Base-by-base conservation (phyloP, 2,113 vertebrate genomes). In the Leucoraja erinaceus region DNA sequence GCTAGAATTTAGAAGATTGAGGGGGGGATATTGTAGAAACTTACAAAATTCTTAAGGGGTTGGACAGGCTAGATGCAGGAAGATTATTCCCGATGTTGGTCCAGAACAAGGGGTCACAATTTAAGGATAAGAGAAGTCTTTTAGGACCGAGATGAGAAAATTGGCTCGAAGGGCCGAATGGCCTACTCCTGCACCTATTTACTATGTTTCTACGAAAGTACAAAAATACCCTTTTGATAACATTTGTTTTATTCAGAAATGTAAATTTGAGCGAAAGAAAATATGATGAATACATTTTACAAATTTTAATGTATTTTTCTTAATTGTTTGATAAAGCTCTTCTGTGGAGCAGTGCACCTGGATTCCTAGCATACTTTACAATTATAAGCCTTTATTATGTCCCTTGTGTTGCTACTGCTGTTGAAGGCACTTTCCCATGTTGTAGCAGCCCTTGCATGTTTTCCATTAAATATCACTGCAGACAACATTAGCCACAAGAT, bases 321-420 rank as follows among this genome's bases (percentile, higher is more conserved):
- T 47, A 54, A 47, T 91, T 72, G 68, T 54, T 33, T 6, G 90
- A 91, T 91, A 74, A 91, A 66, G 3, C 72, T 74, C 33, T 54
- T 91, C 33, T 74, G 68, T 54, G 14, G 33, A 70, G 66, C 90
- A 91, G 90, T 5, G 9, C n/a, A 54, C 90, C 90, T 74, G 68
- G 72, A 91, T 91, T 72, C 90, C 90, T 54, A 31, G 22, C 33
- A 91, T 91, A 91, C 33, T 91, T 91, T 91, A 10, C 90, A 54
- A 47, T 91, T 91, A 28, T 47, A 72, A 70, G 90, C 38, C 68
- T 72, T 91, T 74, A 54, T 72, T 74, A 54, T 72, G 20, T 63
- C 83, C 83, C 28, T n/a, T 84, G 81, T 70, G 68, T 54, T 72
- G 18, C 66, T 38, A 47, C 33, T 70, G 66, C 68, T 72, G 33